Percentiles rank a stretch among this genome's conserved stretches.
These are phyloP conservation scores for Globodera ellingtonae DNA, from an alignment of 1,140 invertebrate species.

Conservation along the genomic window DNA sequence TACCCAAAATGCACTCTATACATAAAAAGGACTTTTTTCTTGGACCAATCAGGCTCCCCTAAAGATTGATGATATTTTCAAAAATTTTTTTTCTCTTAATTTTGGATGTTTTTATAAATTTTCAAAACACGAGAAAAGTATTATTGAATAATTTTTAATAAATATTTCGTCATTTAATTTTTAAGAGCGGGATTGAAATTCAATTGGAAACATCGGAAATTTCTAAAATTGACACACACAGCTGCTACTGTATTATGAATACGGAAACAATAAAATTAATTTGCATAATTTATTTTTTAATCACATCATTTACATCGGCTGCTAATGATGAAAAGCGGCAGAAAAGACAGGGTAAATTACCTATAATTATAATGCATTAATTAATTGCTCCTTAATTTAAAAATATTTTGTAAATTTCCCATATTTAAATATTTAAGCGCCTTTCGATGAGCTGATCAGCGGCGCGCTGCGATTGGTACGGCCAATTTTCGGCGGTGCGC, in stretches of 20 bases:
- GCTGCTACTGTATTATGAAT: background rate
- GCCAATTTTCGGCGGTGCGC: slow-evolving; percentile 38
- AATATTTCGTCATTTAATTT: background rate
- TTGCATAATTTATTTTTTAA: background rate
- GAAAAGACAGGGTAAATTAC: background rate
- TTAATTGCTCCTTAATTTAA: background rate
- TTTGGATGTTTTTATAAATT: background rate
- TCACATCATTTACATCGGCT: background rate
- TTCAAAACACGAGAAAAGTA: background rate
- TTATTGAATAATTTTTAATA: background rate
- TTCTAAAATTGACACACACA: no score
- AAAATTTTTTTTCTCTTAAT: no score
- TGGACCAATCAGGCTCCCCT: no score
- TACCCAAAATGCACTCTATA: no score
- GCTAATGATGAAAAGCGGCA: background rate
- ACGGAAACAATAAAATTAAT: background rate
- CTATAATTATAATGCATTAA: background rate
- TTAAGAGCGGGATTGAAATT: no score
- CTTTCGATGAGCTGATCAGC: slow-evolving; percentile 41
- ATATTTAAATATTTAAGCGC: slow-evolving; percentile 9
- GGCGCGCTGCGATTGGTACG: slow-evolving; percentile 35
- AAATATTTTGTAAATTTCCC: background rate
- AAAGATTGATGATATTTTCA: no score
- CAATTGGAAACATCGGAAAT: no score
- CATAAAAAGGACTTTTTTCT: no score